These are phyloP conservation scores for Scalopus aquaticus DNA, from an alignment of 2,113 vertebrate genomes.

Conservation along the genomic window DNA sequence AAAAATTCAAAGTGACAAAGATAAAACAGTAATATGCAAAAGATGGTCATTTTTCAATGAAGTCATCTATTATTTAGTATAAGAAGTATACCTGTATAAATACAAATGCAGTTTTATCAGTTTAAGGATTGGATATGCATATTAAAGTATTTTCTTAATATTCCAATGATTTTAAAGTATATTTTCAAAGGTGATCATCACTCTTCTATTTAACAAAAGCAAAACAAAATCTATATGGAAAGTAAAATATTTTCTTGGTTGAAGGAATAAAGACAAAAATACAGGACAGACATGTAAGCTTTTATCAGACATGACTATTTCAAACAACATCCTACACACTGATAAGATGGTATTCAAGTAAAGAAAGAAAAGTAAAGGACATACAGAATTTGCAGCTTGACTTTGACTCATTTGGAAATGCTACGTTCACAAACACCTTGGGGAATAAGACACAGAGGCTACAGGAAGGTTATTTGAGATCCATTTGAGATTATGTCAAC, in stretches of 20 bases:
- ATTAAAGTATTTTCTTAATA: not conserved
- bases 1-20: not conserved
- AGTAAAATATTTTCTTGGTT: not conserved
- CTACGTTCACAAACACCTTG: slow-evolving; percentile 22
- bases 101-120: not conserved
- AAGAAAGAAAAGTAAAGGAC: slow-evolving; percentile 28
- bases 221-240: not conserved
- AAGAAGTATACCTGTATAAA: not conserved
- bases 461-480: slow-evolving; percentile 70
- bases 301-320: not conserved
- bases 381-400: not conserved
- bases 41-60: not conserved
- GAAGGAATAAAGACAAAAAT: not conserved
- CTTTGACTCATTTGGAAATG: slow-evolving; percentile 42
- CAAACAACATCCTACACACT: not conserved
- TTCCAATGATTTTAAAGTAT: not conserved
- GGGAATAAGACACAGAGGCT: not conserved
- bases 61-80: not conserved
- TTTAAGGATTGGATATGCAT: not conserved
- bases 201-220: not conserved
- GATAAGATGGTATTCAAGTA: not conserved
- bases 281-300: not conserved
- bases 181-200: not conserved
- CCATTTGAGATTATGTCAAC: slow-evolving; percentile 73
- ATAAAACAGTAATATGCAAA: slow-evolving; percentile 28